phyloP scores from a whole-genome alignment of 2,113 vertebrate genomes.

The Sylvia atricapilla region DNA sequence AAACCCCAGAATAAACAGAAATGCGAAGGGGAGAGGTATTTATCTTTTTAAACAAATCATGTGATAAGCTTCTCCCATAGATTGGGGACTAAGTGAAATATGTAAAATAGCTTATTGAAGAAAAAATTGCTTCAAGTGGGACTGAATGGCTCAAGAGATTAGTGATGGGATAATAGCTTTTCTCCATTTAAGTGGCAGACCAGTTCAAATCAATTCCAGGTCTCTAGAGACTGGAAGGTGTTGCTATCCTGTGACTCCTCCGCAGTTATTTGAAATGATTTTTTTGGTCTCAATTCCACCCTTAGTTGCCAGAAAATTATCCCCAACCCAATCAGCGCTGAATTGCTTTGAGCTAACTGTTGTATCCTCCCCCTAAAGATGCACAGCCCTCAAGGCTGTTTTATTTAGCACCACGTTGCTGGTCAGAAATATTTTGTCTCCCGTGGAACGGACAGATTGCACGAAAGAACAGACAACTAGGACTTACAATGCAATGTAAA shows the following conservation, averaged over 20 bases:
- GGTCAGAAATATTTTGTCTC: not conserved
- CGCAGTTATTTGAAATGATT: not conserved
- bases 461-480: not conserved
- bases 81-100: constrained; percentile 1
- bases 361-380: not conserved
- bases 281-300: constrained; percentile 21
- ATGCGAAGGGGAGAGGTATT: not conserved
- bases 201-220: constrained; percentile 51
- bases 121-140: constrained; percentile 37
- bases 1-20: constrained; percentile 11
- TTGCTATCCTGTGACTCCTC: constrained; percentile 27
- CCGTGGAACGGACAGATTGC: accelerated
- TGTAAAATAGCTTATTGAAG: constrained; percentile 53
- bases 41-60: not conserved
- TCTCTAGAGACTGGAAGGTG: constrained; percentile 31
- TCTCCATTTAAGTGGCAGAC: constrained; percentile 39
- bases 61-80: not conserved
- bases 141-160: constrained; percentile 46
- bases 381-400: not conserved
- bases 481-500: not conserved
- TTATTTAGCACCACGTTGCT: not conserved
- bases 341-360: not conserved
- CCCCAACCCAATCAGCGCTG: not conserved
- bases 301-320: constrained; percentile 22
- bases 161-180: constrained; percentile 56